phyloP scores from a whole-genome alignment of 2,888 invertebrate genomes.

The Chelonus formosanus region DNA sequence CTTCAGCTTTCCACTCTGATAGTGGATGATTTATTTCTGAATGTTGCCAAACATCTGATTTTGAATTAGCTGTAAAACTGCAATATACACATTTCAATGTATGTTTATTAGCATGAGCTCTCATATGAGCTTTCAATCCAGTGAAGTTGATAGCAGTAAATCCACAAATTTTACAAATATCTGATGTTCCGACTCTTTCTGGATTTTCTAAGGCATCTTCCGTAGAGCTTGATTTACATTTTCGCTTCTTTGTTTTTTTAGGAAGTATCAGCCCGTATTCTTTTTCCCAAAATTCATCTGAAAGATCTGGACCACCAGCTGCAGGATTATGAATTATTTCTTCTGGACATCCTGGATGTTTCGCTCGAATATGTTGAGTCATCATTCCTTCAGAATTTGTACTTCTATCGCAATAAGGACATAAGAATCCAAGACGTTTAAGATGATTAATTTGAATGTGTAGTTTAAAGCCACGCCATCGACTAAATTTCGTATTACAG shows the following conservation, averaged over 20 bases:
- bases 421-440: conserved; percentile 52
- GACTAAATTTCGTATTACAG: conserved; percentile 51
- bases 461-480: conserved; percentile 57
- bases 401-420: conserved; percentile 59
- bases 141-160: conserved; percentile 51
- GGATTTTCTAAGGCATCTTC: not conserved
- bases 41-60: conserved; percentile 54
- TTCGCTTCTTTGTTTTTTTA: conserved; percentile 42
- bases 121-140: conserved; percentile 54
- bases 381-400: conserved; percentile 52
- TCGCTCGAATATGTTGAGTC: conserved; percentile 53
- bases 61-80: conserved; percentile 48
- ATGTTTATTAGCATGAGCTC: conserved; percentile 47
- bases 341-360: conserved; percentile 49
- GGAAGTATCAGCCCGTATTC: conserved; percentile 54
- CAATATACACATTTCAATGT: conserved; percentile 59
- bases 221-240: conserved; percentile 42
- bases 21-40: conserved; percentile 55
- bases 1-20: conserved; percentile 45
- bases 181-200: conserved; percentile 24
- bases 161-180: conserved; percentile 51
- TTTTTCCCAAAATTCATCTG: conserved; percentile 56
- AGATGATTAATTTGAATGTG: conserved; percentile 59
- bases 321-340: conserved; percentile 51
- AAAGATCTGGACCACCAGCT: conserved; percentile 47